Base-by-base conservation (phyloP, 1,140 invertebrate species). In the Riptortus pedestris region DNA sequence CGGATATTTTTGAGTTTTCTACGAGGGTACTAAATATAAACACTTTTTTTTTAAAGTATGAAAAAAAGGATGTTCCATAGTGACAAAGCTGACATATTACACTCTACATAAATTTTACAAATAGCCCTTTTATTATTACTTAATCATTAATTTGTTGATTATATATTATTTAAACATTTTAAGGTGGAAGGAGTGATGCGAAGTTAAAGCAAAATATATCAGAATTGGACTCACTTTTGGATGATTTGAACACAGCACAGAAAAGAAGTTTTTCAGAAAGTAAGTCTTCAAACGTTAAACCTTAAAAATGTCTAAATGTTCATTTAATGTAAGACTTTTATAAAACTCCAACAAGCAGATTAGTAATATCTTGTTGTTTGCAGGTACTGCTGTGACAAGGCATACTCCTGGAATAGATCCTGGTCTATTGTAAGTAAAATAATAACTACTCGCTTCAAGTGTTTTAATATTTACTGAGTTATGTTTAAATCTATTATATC, bases 181-280 rank as follows among this genome's bases (percentile, higher is more conserved):
- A 5, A 27, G 47, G 26, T 43, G 43, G 18, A 45, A 60, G 62
- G 14, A 52, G 62, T 48, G 66, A 67, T 62, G 43, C 48, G 11
- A 66, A 64, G 24, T 62, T 69, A 63, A 62, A 64, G 24, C 66
- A 70, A 60, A 73, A 73, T 64, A 71, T 73, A 29, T 69, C 68
- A 31, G 72, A 73, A 63, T 65, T 73, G 27, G 72, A 73, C 60
- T 67, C 67, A 3, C 59, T 73, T 11, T 55, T 73, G 24, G 71
- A 72, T 33, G 72, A 73, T 60, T 61, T 73, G 16, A 70, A 72
- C 58, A 68, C 71, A 12, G 70, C 72, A 11, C 72, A 73, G 51
- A 69, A 66, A 63, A 70, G 70, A 33, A 71, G 69, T 48, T 71
- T 72, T 65, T 66, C 68, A 67, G 69, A 67, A 24, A 61, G 65